These are phyloP conservation scores for Subanguina moxae DNA, from an alignment of 1,140 invertebrate genomes.

Conservation along the genomic window DNA sequence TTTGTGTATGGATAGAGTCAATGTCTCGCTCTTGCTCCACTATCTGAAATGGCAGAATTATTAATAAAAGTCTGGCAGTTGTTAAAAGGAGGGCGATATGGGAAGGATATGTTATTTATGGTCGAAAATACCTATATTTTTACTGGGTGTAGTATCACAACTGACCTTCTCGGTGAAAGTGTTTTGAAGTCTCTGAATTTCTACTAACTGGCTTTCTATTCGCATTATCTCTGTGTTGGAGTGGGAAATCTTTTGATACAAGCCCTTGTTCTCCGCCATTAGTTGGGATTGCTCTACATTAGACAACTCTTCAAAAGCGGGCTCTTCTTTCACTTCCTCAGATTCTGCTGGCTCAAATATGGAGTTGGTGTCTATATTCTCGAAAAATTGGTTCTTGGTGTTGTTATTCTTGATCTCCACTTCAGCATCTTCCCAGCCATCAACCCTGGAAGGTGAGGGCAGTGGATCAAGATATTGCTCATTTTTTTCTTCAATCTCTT, in stretches of 20 bases:
- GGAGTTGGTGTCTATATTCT: neutral
- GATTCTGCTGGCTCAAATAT: neutral
- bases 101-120: too few relatives aligned
- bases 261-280: conserved; percentile 40
- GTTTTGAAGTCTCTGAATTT: conserved; percentile 91
- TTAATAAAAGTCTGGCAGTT: too few relatives aligned
- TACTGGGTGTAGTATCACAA: too few relatives aligned
- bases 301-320: conserved; percentile 1
- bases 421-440: conserved; percentile 21
- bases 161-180: conserved; percentile 90
- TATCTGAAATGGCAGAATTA: conserved; percentile 37
- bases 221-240: conserved; percentile 43
- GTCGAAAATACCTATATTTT: too few relatives aligned
- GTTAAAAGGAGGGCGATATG: too few relatives aligned
- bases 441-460: neutral
- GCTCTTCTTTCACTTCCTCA: neutral
- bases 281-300: conserved; percentile 43
- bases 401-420: neutral
- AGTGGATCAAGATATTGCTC: neutral
- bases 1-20: conserved; percentile 77
- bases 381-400: neutral
- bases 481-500: conserved; percentile 8
- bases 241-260: conserved; percentile 43
- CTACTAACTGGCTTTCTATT: conserved; percentile 80
- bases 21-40: conserved; percentile 76